Conservation (phyloP, 2,888 invertebrate species). For the Ophioninae sp. region DNA sequence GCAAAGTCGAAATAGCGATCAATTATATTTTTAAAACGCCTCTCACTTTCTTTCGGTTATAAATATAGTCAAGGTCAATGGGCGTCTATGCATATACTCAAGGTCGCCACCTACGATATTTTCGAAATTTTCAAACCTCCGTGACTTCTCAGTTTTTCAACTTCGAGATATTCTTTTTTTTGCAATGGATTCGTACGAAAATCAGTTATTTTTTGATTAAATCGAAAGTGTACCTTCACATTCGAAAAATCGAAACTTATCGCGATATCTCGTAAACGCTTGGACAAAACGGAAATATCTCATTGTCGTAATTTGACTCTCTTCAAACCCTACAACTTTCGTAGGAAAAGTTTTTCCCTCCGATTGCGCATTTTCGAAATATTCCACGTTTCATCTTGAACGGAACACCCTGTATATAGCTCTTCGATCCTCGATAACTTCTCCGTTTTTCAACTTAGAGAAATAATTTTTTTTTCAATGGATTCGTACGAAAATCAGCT, state of each 20-base stretch:
- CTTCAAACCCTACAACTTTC: neutral
- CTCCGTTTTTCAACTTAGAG: neutral
- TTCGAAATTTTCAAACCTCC: neutral
- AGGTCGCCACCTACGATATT: neutral
- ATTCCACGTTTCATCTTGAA: neutral
- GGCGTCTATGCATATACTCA: slow-evolving; percentile 29
- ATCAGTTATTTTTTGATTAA: neutral
- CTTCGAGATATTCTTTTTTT: neutral
- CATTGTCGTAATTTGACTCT: neutral
- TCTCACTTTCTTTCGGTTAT: slow-evolving; percentile 27
- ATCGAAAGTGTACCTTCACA: neutral
- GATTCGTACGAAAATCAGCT: neutral
- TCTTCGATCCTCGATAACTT: neutral
- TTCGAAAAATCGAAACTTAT: neutral
- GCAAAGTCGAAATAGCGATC: slow-evolving; percentile 41
- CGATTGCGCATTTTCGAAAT: neutral
- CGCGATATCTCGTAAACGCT: neutral
- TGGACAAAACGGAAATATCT: neutral
- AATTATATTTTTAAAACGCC: slow-evolving; percentile 6
- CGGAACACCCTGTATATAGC: neutral
- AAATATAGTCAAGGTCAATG: slow-evolving; percentile 54
- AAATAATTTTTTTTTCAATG: neutral
- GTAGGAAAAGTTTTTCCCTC: neutral
- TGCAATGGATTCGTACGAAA: neutral
- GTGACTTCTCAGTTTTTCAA: neutral